A percentile compares a stretch with the other conserved stretches of the same genome.
Evolutionary conservation across 2,113 vertebrate species (phyloP).

Genomic region (Epinephelus moara): DNA sequence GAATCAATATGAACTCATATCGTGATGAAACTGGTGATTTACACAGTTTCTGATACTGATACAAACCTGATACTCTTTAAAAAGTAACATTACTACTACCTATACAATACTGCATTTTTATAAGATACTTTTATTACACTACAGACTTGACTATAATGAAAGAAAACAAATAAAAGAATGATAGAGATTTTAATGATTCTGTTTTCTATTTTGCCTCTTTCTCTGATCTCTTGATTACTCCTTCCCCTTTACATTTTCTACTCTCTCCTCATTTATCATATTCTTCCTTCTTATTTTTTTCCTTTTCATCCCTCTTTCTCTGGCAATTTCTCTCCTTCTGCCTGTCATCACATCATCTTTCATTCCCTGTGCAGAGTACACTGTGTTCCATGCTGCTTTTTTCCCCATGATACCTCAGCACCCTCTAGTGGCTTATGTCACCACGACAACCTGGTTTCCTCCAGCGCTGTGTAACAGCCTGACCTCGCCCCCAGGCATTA

Average conservation of each 20-base stretch:
- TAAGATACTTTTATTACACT: no score
- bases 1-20: no score
- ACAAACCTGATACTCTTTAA: no score
- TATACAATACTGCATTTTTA: no score
- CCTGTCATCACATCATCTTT: not conserved
- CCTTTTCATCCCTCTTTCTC: not conserved
- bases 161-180: not conserved
- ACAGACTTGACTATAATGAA: no score
- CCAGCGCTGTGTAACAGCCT: not conserved
- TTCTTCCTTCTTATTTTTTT: no score
- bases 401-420: slow-evolving; percentile 18
- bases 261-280: not conserved
- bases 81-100: no score
- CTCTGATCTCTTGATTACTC: no score
- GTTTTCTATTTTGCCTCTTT: not conserved
- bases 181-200: no score
- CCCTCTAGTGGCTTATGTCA: slow-evolving; percentile 25
- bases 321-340: not conserved
- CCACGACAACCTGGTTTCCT: slow-evolving; percentile 14
- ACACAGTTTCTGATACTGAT: no score
- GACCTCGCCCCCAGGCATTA: slow-evolving; percentile 5
- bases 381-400: not conserved
- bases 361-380: not conserved
- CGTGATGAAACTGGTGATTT: no score
- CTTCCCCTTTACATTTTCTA: not conserved